These are phyloP conservation scores for Alcedo quadribrachys DNA, from an alignment of 2,797 vertebrate genomes.

Conservation along the genomic window DNA sequence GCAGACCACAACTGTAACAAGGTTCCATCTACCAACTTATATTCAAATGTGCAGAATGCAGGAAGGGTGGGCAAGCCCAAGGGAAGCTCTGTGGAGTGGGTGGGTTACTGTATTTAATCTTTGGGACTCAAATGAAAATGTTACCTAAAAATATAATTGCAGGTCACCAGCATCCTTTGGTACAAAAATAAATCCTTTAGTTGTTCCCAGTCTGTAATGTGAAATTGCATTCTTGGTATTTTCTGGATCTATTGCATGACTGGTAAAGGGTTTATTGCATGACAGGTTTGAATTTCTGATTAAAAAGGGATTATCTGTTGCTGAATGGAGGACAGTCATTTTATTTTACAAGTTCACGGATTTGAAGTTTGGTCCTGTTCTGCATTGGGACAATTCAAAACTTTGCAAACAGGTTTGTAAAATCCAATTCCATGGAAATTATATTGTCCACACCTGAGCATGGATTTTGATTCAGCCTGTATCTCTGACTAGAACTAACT, in stretches of 20 bases:
- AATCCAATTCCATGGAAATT: neutral
- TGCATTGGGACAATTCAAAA: neutral
- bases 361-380: neutral
- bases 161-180: neutral
- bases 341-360: neutral
- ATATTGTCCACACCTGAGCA: neutral
- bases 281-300: neutral
- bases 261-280: neutral
- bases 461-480: neutral
- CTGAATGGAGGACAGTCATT: neutral
- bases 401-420: neutral
- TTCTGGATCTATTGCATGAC: neutral
- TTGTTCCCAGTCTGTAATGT: neutral
- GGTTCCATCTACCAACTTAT: neutral
- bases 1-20: rapidly evolving
- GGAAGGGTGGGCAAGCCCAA: neutral
- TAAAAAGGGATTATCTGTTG: neutral
- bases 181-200: neutral
- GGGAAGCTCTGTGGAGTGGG: neutral
- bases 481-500: neutral
- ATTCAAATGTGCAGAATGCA: neutral
- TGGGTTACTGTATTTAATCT: neutral
- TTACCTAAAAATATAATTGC: neutral
- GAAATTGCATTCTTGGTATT: neutral
- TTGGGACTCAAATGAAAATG: neutral